A percentile compares a stretch with the other conserved stretches of the same genome.
phyloP scores from a whole-genome alignment of 2,113 vertebrate species.

The Bubalus kerabau region DNA sequence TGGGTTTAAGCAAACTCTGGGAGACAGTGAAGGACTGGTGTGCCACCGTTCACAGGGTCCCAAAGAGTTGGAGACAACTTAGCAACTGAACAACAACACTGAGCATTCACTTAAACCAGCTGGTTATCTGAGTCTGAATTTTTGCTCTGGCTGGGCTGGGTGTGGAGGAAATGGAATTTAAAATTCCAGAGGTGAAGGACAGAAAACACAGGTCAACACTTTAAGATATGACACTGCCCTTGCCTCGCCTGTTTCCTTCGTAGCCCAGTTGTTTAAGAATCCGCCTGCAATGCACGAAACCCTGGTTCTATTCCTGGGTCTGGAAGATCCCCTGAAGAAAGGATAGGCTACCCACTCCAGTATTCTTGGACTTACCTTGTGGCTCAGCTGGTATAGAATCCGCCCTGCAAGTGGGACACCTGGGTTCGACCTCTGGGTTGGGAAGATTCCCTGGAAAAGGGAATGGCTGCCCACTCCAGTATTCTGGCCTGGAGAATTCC shows the following conservation, averaged over 20 bases:
- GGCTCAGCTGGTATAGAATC: not conserved
- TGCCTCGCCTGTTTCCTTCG: not conserved
- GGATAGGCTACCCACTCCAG: not conserved
- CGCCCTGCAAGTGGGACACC: not conserved
- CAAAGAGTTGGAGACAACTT: not conserved
- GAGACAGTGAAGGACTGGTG: not conserved
- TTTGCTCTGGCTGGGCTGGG: not conserved
- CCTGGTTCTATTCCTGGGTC: not conserved
- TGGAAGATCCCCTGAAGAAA: not conserved
- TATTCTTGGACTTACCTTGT: not conserved
- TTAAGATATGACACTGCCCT: not conserved
- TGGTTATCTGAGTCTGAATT: not conserved
- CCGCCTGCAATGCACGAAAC: not conserved
- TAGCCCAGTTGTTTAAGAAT: not conserved
- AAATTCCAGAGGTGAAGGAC: not conserved
- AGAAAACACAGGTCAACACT: not conserved
- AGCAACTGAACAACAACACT: not conserved
- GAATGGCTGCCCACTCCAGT: not conserved
- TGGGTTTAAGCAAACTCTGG: not conserved
- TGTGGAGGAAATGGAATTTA: not conserved
- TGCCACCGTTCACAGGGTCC: not conserved
- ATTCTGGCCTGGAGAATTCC: not conserved
- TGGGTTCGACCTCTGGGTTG: not conserved
- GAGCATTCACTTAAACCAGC: not conserved
- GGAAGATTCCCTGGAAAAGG: not conserved